Evolutionary conservation across 2,888 invertebrate genomes (phyloP).

Genomic region (Pseudolycoriella hygida): DNA sequence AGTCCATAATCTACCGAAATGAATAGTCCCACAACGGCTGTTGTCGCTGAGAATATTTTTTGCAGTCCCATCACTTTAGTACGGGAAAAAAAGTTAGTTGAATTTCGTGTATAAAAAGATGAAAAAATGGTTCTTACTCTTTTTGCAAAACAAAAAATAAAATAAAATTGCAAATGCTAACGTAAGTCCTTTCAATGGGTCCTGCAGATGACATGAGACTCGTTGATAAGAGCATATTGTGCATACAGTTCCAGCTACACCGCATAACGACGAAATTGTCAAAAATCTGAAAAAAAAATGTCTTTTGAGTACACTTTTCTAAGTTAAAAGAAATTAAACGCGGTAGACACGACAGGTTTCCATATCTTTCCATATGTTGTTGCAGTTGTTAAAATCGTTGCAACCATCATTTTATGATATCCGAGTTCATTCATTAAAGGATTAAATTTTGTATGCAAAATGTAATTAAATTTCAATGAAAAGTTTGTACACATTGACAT

Average conservation of each 20-base stretch:
- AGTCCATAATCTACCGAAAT: slow-evolving; percentile 41
- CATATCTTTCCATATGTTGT: too few relatives aligned
- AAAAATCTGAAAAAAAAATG: slow-evolving; percentile 13
- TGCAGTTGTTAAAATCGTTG: too few relatives aligned
- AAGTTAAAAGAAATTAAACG: too few relatives aligned
- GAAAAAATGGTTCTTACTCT: slow-evolving; percentile 31
- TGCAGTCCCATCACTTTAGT: slow-evolving; percentile 36
- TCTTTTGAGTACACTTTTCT: too few relatives aligned
- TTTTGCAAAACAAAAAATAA: slow-evolving; percentile 40
- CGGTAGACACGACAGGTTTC: too few relatives aligned
- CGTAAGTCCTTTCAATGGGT: slow-evolving; percentile 39
- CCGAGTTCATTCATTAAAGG: too few relatives aligned
- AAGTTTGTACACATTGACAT: too few relatives aligned
- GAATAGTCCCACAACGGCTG: slow-evolving; percentile 40
- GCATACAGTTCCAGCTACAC: slow-evolving; percentile 14
- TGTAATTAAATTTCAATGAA: too few relatives aligned
- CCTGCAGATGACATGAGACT: slow-evolving; percentile 41
- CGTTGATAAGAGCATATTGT: slow-evolving; percentile 17
- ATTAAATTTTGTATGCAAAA: too few relatives aligned
- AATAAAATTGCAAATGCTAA: slow-evolving; percentile 37
- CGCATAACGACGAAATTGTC: slow-evolving; percentile 14
- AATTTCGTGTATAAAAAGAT: too few relatives aligned
- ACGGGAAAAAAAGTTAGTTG: not conserved
- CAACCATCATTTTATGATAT: too few relatives aligned
- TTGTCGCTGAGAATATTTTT: slow-evolving; percentile 38